Conservation (phyloP, 1,140 invertebrate genomes). For the Gryllus bimaculatus region DNA sequence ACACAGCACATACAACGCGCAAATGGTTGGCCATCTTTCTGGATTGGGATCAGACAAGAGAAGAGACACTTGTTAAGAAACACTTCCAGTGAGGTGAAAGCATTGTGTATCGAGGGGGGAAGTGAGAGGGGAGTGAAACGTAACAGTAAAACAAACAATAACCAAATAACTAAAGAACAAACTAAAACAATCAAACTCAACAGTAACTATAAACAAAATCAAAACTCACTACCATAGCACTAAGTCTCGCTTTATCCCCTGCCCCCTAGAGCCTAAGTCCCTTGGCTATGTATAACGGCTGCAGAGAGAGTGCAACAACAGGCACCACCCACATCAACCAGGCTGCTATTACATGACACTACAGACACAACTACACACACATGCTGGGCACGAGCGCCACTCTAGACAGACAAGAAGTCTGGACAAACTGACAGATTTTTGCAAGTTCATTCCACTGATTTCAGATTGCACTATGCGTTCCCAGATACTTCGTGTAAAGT, state of each 20-base stretch:
- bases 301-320: neutral
- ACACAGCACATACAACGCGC: neutral
- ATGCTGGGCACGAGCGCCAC: neutral
- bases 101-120: neutral
- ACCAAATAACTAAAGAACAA: neutral
- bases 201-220: neutral
- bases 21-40: neutral
- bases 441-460: neutral
- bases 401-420: neutral
- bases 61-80: neutral
- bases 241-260: neutral
- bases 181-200: neutral
- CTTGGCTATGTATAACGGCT: neutral
- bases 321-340: neutral
- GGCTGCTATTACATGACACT: neutral
- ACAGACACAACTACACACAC: neutral
- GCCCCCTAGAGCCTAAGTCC: neutral
- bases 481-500: constrained; percentile 4
- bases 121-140: neutral
- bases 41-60: neutral
- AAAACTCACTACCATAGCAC: neutral
- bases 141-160: neutral
- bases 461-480: neutral
- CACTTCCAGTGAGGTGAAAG: neutral
- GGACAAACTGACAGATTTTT: constrained; percentile 2